A percentile compares a stretch with the other conserved stretches of the same genome.
These are phyloP conservation scores for Vannuccia rotundouncinata DNA, from an alignment of 2,888 invertebrate species.

Conservation along the genomic window DNA sequence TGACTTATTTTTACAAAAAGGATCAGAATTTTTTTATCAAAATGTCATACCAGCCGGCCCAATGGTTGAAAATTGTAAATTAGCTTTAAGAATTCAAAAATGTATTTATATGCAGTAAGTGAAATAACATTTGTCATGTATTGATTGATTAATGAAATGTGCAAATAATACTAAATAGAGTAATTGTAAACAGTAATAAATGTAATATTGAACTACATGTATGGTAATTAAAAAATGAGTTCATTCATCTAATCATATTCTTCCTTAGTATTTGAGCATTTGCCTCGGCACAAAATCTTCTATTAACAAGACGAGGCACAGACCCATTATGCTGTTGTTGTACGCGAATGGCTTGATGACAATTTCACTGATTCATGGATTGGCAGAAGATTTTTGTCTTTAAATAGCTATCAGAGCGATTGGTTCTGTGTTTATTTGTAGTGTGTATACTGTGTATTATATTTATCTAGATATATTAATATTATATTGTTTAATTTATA, in stretches of 20 bases:
- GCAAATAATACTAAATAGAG: background rate
- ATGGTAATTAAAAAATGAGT: background rate
- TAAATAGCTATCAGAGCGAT: too few species aligned
- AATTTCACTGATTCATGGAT: too few species aligned
- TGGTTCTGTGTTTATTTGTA: too few species aligned
- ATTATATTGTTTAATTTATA: too few species aligned
- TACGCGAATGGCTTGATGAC: too few species aligned
- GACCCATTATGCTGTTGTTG: too few species aligned
- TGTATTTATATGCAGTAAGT: background rate
- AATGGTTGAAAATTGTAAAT: background rate
- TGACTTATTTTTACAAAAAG: conserved; percentile 14
- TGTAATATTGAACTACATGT: background rate
- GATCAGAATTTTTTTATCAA: conserved; percentile 1
- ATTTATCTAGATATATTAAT: too few species aligned
- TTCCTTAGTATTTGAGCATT: background rate
- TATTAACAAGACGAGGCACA: too few species aligned
- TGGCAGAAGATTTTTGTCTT: too few species aligned
- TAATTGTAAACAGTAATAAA: conserved; percentile 4
- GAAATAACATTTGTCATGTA: background rate
- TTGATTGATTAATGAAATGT: background rate
- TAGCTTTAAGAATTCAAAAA: background rate
- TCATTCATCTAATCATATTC: conserved; percentile 18
- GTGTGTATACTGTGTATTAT: too few species aligned
- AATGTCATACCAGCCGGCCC: conserved; percentile 6
- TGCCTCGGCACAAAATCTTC: too few species aligned